Evolutionary conservation across 1,140 invertebrate genomes (phyloP).

Genomic region (Pseudomyrmex cubaensis): DNA sequence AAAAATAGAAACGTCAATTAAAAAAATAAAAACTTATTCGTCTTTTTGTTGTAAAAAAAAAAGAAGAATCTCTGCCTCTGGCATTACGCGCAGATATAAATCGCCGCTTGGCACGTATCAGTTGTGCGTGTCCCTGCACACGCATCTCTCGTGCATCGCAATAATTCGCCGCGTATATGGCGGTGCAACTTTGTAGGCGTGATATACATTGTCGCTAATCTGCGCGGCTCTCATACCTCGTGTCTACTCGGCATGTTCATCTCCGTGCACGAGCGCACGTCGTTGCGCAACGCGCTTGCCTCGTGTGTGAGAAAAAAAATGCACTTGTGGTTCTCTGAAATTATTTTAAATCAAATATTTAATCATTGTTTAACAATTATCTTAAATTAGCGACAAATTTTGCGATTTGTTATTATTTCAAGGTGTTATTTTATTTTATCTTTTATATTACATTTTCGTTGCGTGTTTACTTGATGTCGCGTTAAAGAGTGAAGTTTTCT

Average conservation of each 20-base stretch:
- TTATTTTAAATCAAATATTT: background rate
- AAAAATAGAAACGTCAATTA: too few species aligned
- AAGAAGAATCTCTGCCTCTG: too few species aligned
- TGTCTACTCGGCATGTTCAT: conserved; percentile 21
- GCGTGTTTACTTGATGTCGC: background rate
- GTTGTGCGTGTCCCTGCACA: background rate
- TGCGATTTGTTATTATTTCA: too few species aligned
- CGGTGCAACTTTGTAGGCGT: conserved; percentile 31
- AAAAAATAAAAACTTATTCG: too few species aligned
- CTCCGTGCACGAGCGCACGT: background rate
- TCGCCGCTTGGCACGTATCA: background rate
- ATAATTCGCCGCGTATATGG: background rate
- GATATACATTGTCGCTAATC: conserved; percentile 37
- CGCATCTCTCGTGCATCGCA: background rate
- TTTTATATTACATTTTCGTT: background rate
- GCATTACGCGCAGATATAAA: background rate
- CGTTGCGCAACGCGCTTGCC: background rate
- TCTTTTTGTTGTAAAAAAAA: too few species aligned
- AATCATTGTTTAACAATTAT: too few species aligned
- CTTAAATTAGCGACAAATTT: too few species aligned
- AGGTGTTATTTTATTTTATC: too few species aligned
- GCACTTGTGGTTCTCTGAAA: background rate
- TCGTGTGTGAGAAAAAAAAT: background rate
- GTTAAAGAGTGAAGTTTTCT: too few species aligned
- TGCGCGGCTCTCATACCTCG: background rate